Evolutionary conservation across 2,888 invertebrate species (phyloP), one percentile per base, ranked within the genome.

Genomic region (Helobdella robusta): DNA sequence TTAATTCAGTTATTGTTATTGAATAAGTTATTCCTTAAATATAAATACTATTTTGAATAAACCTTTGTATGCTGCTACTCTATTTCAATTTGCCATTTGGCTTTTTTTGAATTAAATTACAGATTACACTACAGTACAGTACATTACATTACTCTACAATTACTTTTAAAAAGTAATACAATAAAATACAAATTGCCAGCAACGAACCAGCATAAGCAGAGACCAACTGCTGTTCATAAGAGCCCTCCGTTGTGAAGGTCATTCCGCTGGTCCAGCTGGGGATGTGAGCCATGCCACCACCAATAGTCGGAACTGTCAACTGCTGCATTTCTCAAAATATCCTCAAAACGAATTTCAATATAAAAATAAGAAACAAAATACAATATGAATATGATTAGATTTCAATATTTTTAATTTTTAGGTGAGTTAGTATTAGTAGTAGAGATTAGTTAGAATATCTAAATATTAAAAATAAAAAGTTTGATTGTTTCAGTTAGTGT

Each of bases 121-220:
- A 5, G n/a, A 6, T 50, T 50, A 20, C 23, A 50, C 6, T 50
- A n/a, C n/a, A 50, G 11, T 11, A 6, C n/a, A 11, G 8, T 50
- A 20, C 5, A 20, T 50, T 11, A 25, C 20, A 50, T 58, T 25
- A 58, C 18, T 58, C 8, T 20, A 58, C 23, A 58, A 25, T 6
- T 20, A 52, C 15, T 52, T 52, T 52, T n/a, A n/a, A n/a, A n/a
- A n/a, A n/a, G n/a, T n/a, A n/a, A n/a, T n/a, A n/a, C n/a, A n/a
- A n/a, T n/a, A n/a, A n/a, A n/a, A n/a, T n/a, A n/a, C n/a, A n/a
- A n/a, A n/a, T n/a, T n/a, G n/a, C n/a, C n/a, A n/a, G n/a, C 3
- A n/a, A 44, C 18, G 11, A 50, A 62, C 62, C 50, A 59, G 83
- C 82, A 68, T 80, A 73, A 34, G 76, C 76, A 3, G 78, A 76